Evolutionary conservation across 2,888 invertebrate species (phyloP).

Genomic region (Orchesella flavescens): DNA sequence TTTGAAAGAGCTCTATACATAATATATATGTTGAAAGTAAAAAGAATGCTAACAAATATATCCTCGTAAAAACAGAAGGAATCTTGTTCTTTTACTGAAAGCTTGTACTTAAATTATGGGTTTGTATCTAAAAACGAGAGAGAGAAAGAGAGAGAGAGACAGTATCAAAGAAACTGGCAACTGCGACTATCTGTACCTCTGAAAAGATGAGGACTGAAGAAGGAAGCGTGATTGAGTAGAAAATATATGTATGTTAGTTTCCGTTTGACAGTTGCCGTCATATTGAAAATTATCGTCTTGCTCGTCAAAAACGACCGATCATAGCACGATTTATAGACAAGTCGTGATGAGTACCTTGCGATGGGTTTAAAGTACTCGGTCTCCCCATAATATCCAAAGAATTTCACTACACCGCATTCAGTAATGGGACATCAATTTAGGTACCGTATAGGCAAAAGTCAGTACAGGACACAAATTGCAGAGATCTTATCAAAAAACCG

Average conservation of each 20-base stretch:
- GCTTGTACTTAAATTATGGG: background rate
- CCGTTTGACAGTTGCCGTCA: constrained; percentile 32
- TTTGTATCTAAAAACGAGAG: background rate
- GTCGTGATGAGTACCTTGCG: constrained; percentile 56
- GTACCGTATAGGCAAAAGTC: background rate
- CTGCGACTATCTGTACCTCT: too few relatives aligned
- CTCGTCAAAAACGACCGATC: constrained; percentile 40
- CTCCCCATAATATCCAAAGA: background rate
- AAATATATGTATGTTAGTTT: background rate
- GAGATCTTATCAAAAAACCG: background rate
- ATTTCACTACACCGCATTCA: background rate
- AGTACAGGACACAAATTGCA: background rate
- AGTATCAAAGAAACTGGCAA: background rate
- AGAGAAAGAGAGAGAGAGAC: background rate
- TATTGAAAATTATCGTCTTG: constrained; percentile 30
- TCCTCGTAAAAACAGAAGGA: constrained; percentile 16
- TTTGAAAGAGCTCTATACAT: too few relatives aligned
- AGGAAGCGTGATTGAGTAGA: too few relatives aligned
- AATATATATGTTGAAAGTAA: too few relatives aligned
- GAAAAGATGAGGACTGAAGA: too few relatives aligned
- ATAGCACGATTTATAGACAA: constrained; percentile 60
- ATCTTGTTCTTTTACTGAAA: background rate
- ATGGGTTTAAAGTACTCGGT: constrained; percentile 28
- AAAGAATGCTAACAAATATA: background rate
- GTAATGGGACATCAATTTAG: background rate